Percentiles rank a stretch among this genome's conserved stretches.
phyloP scores from a whole-genome alignment of 2,113 vertebrate genomes.

The Carassius gibelio region DNA sequence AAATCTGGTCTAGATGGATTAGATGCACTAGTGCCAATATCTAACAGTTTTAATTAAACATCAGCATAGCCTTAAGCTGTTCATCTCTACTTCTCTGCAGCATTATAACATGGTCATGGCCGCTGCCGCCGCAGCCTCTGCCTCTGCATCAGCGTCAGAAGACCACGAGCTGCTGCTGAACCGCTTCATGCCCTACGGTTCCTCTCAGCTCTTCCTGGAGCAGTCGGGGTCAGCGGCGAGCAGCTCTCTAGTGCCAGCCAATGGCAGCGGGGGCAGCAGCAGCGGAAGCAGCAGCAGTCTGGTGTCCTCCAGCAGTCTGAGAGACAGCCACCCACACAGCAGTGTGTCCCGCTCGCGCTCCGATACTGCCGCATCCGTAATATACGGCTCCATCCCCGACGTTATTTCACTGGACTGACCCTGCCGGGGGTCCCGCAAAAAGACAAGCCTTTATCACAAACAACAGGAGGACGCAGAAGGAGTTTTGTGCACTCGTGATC shows the following conservation, averaged over 20 bases:
- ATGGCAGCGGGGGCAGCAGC: conserved; percentile 80
- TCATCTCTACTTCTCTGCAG: conserved; percentile 64
- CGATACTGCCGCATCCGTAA: conserved; percentile 82
- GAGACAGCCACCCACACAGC: conserved; percentile 85
- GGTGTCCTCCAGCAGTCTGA: conserved; percentile 91
- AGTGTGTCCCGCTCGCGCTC: conserved; percentile 80
- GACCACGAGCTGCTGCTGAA: conserved; percentile 91
- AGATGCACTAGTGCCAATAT: background rate
- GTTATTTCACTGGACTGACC: conserved; percentile 96
- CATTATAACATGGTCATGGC: conserved; percentile 97
- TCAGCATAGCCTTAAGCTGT: background rate
- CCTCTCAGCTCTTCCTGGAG: conserved; percentile 92
- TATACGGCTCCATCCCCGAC: conserved; percentile 96
- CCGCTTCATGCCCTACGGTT: conserved; percentile 92
- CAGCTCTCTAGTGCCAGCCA: conserved; percentile 82
- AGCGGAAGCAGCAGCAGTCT: conserved; percentile 95
- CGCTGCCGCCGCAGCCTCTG: conserved; percentile 88
- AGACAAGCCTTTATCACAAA: conserved; percentile 51
- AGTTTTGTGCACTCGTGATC: conserved; percentile 57
- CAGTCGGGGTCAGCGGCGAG: conserved; percentile 86
- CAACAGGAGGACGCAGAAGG: conserved; percentile 8
- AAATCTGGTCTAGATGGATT: background rate
- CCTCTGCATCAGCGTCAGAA: conserved; percentile 81
- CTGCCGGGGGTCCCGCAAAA: conserved; percentile 19
- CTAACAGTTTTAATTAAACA: background rate